Base-by-base conservation (phyloP, 2,888 invertebrate species). In the Aphodius granarius region DNA sequence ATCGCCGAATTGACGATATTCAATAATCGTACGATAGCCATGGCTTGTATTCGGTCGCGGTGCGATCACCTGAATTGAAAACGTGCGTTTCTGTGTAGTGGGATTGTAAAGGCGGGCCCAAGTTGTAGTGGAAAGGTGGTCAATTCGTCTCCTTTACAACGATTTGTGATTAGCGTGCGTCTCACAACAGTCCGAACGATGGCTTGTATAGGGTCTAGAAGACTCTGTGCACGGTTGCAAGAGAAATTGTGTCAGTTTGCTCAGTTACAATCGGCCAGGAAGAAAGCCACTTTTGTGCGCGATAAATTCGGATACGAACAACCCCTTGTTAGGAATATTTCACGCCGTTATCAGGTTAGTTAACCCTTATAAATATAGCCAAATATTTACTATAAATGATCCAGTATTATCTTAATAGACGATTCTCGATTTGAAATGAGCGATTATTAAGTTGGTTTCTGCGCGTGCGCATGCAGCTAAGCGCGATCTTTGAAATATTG, bases 161-260 rank as follows among this genome's bases (percentile, higher is more conserved):
- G 77, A 77, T 77, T 71, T 78, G 75, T 76, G 79, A 81, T 79
- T 77, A 78, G 79, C 80, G 81, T 16, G 65, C n/a, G 43, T 88
- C 88, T 91, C 91, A 92, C 90, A 91, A 90, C 91, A 91, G 92
- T 93, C 90, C 91, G 91, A 90, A 91, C 92, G 91, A 94, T 94
- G 94, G 94, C 94, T 91, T 93, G 93, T 91, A 90, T 93, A 91
- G 92, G 92, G 90, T 92, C 93, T 89, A 92, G 92, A 91, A 92
- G 93, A 91, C 91, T 94, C 89, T 94, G 93, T 92, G 92, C 91
- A 90, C 93, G 93, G 89, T 92, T 93, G 88, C 91, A 91, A 87
- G 93, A 93, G 90, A 93, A 93, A 91, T 89, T 94, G 92, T 94
- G 93, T 91, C 93, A 93, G 91, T 92, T 93, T 87, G 91, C 92